These are phyloP conservation scores for Lithobates pipiens DNA, from an alignment of 2,797 vertebrate genomes.

Conservation along the genomic window DNA sequence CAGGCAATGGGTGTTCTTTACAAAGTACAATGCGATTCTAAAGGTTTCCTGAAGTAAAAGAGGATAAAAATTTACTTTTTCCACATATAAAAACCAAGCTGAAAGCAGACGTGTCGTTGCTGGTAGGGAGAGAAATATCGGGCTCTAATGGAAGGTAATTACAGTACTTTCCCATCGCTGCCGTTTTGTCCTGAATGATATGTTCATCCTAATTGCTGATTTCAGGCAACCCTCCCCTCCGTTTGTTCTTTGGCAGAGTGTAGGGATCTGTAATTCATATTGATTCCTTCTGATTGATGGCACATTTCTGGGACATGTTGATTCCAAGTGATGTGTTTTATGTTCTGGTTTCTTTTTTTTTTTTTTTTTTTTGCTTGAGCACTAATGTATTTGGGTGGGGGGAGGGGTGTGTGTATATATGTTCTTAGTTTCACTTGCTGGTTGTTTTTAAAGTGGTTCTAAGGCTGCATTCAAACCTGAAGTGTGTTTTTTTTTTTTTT, in stretches of 20 bases:
- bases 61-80: not conserved
- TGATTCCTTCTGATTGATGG: constrained; percentile 47
- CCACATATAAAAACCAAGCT: not conserved
- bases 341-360: too few relatives aligned
- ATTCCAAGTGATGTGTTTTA: not conserved
- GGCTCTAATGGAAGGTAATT: constrained; percentile 54
- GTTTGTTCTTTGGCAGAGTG: constrained; percentile 42
- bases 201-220: constrained; percentile 54
- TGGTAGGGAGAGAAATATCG: constrained; percentile 15
- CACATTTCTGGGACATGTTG: constrained; percentile 40
- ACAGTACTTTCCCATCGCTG: constrained; percentile 14
- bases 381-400: too few relatives aligned
- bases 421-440: too few relatives aligned
- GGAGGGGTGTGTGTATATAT: too few relatives aligned
- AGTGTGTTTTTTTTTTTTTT: too few relatives aligned
- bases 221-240: constrained; percentile 36
- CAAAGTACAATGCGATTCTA: not conserved
- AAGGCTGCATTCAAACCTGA: too few relatives aligned
- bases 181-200: constrained; percentile 43
- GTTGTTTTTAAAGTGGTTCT: too few relatives aligned
- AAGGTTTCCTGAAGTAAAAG: constrained; percentile 2
- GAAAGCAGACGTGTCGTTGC: constrained; percentile 13
- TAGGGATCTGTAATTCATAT: constrained; percentile 46
- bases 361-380: too few relatives aligned
- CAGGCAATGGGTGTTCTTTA: not conserved